Conservation (phyloP, 2,888 invertebrate species). For the Perizoma flavofasciatum region DNA sequence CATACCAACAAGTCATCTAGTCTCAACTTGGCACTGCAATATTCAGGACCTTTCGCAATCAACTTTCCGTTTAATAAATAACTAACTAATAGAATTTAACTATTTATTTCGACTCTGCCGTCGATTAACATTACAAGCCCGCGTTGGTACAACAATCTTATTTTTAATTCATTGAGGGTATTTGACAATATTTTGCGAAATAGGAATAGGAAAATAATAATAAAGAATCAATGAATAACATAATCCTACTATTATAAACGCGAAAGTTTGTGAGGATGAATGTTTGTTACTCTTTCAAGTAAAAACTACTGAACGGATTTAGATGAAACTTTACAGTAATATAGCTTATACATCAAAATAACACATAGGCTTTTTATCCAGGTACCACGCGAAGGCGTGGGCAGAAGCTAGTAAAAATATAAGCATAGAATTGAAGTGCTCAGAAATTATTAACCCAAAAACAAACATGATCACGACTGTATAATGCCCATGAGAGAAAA, state of each 20-base stretch:
- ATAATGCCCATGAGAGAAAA: too few species aligned
- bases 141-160: constrained; percentile 13
- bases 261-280: too few species aligned
- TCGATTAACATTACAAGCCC: constrained; percentile 22
- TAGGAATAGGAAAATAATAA: background rate
- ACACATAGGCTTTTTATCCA: too few species aligned
- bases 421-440: background rate
- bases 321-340: too few species aligned
- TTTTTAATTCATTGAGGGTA: constrained; percentile 14
- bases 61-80: constrained; percentile 29
- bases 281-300: too few species aligned
- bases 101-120: constrained; percentile 14
- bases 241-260: too few species aligned
- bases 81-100: constrained; percentile 19
- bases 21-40: constrained; percentile 59
- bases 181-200: constrained; percentile 17
- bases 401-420: too few species aligned
- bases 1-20: constrained; percentile 19
- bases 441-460: background rate
- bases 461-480: too few species aligned
- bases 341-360: too few species aligned
- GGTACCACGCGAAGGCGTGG: too few species aligned
- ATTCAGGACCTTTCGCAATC: constrained; percentile 44
- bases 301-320: too few species aligned
- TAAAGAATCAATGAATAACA: too few species aligned